Evolutionary conservation across 2,888 invertebrate species (phyloP).

Genomic region (Melipona beecheii): DNA sequence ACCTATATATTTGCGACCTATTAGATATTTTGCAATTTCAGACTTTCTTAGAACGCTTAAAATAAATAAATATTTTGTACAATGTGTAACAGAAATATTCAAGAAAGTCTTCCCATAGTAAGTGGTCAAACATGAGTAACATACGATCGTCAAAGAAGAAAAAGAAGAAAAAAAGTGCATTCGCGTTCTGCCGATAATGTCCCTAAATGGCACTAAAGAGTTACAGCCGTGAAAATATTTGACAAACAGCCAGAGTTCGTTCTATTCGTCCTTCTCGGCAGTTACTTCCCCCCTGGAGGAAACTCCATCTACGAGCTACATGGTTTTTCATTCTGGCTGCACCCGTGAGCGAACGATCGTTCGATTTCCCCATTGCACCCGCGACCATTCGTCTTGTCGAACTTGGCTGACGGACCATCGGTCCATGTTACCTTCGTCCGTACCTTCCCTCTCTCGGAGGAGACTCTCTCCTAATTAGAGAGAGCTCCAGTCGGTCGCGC

Average conservation of each 20-base stretch:
- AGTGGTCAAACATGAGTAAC: too few relatives aligned
- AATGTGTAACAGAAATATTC: too few relatives aligned
- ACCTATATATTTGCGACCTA: too few relatives aligned
- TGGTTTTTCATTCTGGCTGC: neutral
- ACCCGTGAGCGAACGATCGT: neutral
- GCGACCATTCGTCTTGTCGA: conserved; percentile 39
- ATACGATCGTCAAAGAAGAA: neutral
- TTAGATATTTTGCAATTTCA: too few relatives aligned
- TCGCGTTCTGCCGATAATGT: neutral
- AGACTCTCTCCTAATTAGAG: neutral
- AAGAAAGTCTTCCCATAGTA: too few relatives aligned
- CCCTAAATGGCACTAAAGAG: neutral
- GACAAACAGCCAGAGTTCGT: conserved; percentile 1
- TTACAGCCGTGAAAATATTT: neutral
- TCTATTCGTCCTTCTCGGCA: neutral
- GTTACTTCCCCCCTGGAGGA: neutral
- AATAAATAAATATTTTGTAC: too few relatives aligned
- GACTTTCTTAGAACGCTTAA: too few relatives aligned
- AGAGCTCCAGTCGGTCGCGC: neutral
- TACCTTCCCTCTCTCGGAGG: neutral
- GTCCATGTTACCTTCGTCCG: neutral
- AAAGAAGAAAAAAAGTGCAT: neutral
- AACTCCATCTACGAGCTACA: neutral
- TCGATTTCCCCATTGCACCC: conserved; percentile 40
- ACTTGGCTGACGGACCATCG: neutral